A percentile compares a stretch with the other conserved stretches of the same genome.
Conservation (phyloP, 2,113 vertebrate genomes). For the Saguinus midas region DNA sequence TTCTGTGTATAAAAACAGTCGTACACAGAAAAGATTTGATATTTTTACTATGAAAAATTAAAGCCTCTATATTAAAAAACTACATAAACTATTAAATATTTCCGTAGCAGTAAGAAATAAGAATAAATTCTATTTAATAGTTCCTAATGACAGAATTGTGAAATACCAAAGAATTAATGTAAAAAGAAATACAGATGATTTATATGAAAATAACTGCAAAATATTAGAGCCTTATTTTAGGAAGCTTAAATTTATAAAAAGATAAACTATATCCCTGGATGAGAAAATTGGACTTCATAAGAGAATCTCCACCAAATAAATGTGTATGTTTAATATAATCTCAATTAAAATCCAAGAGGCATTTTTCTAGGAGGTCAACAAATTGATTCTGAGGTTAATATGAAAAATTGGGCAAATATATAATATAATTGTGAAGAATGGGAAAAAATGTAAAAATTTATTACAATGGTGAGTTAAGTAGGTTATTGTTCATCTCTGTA, state of each 20-base stretch:
- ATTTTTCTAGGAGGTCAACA: background rate
- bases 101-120: background rate
- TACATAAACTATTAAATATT: background rate
- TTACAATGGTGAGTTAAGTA: background rate
- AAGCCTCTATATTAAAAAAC: background rate
- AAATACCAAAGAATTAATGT: constrained; percentile 24
- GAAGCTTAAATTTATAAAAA: background rate
- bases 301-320: background rate
- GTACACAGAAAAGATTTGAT: background rate
- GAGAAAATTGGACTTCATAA: background rate
- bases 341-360: background rate
- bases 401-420: background rate
- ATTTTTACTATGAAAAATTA: background rate
- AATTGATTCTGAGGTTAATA: background rate
- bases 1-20: background rate
- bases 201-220: constrained; percentile 15
- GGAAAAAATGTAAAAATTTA: background rate
- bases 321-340: background rate
- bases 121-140: constrained; percentile 5
- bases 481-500: background rate
- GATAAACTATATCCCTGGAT: background rate
- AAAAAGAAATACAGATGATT: background rate
- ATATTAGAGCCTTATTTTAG: background rate
- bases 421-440: background rate
- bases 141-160: background rate